Base-by-base conservation (phyloP, 2,113 vertebrate species). In the Equus quagga region DNA sequence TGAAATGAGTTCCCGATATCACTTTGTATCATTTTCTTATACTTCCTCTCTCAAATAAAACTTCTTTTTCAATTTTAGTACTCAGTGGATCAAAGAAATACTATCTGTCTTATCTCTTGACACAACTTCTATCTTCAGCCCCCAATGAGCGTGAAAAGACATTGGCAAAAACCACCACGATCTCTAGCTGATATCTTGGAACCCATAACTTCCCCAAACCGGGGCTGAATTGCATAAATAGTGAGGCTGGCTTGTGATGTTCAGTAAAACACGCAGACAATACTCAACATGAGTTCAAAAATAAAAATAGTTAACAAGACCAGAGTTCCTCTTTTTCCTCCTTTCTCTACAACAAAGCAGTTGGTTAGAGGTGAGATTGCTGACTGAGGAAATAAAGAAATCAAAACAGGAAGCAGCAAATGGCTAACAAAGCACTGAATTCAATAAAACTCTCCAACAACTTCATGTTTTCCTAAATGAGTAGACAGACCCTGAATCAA, bases 261-360 rank as follows among this genome's bases (percentile, higher is more conserved):
- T 90, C 93, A 90, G 79, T 51, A 88, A 85, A 87, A 80, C 6
- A 58, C 58, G 65, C 6, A 44, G 33, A 18, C 10, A n/a, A 76
- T 19, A 75, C 56, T 24, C 19, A 79, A 86, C 5, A 1, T 36
- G 54, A 78, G 46, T 64, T 88, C 41, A 84, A 81, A 90, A 90
- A 33, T 36, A 84, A 94, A 93, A 88, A 72, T 33, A 93, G 75
- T 41, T 64, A 36, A 41, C 15, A 26, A 85, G 13, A 67, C 21
- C 31, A 26, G 36, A 73, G 92, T 93, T 97, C 93, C 95, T 95
- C 79, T 98, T 98, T 94, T 64, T 85, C 73, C 54, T 85, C 95
- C 56, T 97, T 95, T 97, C 81, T 83, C 26, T 93, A 72, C 5
- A n/a, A 56, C 73, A 70, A 89, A 82, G n/a, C 78, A 91, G 33